These are phyloP conservation scores for Gambusia yucatana DNA, from an alignment of 2,797 vertebrate genomes.

Conservation along the genomic window DNA sequence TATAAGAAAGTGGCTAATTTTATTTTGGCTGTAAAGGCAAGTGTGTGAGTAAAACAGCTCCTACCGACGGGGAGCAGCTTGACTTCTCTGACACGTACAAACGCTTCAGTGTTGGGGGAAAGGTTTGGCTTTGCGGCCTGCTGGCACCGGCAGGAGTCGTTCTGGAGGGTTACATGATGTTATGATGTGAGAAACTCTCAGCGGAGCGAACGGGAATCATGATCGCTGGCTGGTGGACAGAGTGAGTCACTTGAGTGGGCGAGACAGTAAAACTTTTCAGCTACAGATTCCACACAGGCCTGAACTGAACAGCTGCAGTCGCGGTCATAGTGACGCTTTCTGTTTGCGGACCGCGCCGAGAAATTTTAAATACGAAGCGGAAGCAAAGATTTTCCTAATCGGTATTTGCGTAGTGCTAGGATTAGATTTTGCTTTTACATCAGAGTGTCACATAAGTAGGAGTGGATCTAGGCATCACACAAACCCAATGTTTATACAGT, in stretches of 20 bases:
- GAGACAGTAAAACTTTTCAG: neutral
- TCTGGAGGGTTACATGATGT: neutral
- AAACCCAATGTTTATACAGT: too few species aligned
- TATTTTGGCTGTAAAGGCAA: neutral
- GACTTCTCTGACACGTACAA: neutral
- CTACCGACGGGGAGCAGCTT: neutral
- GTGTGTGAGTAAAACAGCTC: neutral
- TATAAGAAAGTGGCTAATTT: neutral
- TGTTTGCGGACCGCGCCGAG: too few species aligned
- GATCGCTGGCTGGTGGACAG: neutral
- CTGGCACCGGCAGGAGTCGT: neutral
- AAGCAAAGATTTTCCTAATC: too few species aligned
- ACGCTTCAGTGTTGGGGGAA: constrained; percentile 9
- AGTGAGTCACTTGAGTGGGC: neutral
- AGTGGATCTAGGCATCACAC: too few species aligned
- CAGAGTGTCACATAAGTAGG: too few species aligned
- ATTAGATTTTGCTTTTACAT: too few species aligned
- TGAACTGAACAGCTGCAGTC: too few species aligned
- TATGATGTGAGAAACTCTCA: constrained; percentile 3
- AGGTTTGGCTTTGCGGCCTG: constrained; percentile 1
- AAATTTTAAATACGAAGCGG: too few species aligned
- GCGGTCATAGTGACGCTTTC: too few species aligned
- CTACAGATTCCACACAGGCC: too few species aligned
- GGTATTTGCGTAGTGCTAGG: too few species aligned
- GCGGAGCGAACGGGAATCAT: neutral